Evolutionary conservation across 2,888 invertebrate genomes (phyloP).

Genomic region (Quadriops clusia): DNA sequence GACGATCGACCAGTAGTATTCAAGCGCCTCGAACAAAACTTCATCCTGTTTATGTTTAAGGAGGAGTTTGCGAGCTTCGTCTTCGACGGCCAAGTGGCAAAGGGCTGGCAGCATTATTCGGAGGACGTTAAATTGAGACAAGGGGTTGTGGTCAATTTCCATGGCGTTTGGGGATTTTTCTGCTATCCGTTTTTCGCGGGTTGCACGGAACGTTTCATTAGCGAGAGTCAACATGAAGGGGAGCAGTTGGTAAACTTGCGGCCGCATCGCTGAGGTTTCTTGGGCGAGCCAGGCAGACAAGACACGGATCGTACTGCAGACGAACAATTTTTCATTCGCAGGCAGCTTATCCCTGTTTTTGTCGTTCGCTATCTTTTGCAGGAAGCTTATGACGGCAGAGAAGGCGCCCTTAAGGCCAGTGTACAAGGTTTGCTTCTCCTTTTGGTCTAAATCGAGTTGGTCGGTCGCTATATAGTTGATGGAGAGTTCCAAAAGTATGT

Average conservation of each 20-base stretch:
- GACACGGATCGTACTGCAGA: conserved; percentile 76
- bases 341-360: conserved; percentile 59
- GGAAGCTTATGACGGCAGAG: conserved; percentile 63
- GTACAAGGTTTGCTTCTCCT: conserved; percentile 83
- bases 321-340: conserved; percentile 60
- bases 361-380: conserved; percentile 62
- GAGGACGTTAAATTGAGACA: conserved; percentile 52
- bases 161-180: conserved; percentile 48
- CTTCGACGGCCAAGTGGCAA: conserved; percentile 86
- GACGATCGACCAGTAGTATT: conserved; percentile 78
- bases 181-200: conserved; percentile 52
- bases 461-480: conserved; percentile 70
- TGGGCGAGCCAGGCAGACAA: conserved; percentile 84
- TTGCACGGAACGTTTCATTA: conserved; percentile 71
- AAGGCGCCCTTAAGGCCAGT: conserved; percentile 83
- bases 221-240: conserved; percentile 71
- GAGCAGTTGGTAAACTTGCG: conserved; percentile 67
- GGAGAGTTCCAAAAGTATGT: conserved; percentile 67
- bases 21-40: conserved; percentile 64
- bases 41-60: conserved; percentile 69
- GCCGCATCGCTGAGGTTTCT: conserved; percentile 78
- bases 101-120: conserved; percentile 77
- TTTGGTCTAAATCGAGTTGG: conserved; percentile 73
- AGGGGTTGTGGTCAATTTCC: conserved; percentile 29
- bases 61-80: conserved; percentile 69